phyloP scores from a whole-genome alignment of 2,888 invertebrate species.

The Philonicus albiceps region DNA sequence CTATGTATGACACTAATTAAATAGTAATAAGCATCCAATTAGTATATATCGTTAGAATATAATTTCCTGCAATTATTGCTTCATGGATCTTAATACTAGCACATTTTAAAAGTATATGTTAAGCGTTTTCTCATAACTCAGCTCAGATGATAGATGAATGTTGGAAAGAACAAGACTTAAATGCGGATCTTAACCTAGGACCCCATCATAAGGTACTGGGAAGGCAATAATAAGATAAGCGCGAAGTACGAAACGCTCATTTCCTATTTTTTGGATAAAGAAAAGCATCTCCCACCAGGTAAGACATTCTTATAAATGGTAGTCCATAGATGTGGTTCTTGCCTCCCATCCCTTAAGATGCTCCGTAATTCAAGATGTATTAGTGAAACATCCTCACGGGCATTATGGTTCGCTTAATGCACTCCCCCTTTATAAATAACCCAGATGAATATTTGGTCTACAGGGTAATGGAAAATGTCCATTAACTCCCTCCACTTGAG shows the following conservation, averaged over 20 bases:
- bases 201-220: neutral
- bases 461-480: conserved; percentile 31
- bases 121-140: neutral
- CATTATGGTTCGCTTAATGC: conserved; percentile 9
- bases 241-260: neutral
- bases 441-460: conserved; percentile 31
- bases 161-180: neutral
- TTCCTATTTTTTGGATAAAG: neutral
- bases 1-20: neutral
- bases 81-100: neutral
- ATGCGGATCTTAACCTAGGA: neutral
- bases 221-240: neutral
- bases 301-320: neutral
- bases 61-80: neutral
- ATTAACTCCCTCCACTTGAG: conserved; percentile 30
- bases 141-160: neutral
- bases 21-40: neutral
- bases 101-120: neutral
- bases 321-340: neutral
- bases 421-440: neutral
- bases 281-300: neutral
- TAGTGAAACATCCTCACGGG: neutral
- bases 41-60: neutral
- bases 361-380: neutral
- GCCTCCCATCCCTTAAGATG: neutral